phyloP scores from a whole-genome alignment of 1,140 invertebrate species.

The Caenorhabditis tropicalis region DNA sequence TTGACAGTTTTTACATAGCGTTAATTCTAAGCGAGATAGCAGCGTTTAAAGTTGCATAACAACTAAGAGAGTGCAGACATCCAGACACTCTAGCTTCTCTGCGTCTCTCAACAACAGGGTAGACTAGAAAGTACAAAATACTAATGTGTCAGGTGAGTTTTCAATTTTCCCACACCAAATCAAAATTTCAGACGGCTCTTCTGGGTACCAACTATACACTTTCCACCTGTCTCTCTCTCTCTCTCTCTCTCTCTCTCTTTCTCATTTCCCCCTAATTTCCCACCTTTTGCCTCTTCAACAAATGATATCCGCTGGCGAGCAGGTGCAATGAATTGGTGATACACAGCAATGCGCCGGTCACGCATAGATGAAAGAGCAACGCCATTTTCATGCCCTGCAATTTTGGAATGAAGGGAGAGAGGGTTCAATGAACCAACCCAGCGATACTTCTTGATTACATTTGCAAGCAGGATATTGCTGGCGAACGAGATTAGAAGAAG shows the following conservation, averaged over 20 bases:
- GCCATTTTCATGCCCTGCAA: conserved; percentile 37
- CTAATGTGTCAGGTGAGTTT: too few species aligned
- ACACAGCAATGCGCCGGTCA: not conserved
- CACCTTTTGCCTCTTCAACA: conserved; percentile 25
- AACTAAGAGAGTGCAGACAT: too few species aligned
- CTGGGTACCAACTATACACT: too few species aligned
- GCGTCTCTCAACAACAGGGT: too few species aligned
- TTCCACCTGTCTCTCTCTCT: too few species aligned
- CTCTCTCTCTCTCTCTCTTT: not conserved
- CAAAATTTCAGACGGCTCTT: too few species aligned
- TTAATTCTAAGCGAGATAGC: too few species aligned
- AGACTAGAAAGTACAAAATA: too few species aligned
- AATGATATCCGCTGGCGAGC: conserved; percentile 41
- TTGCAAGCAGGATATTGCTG: not conserved
- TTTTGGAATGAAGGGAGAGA: not conserved
- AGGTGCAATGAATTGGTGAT: conserved; percentile 24
- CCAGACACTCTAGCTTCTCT: too few species aligned
- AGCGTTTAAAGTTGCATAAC: too few species aligned
- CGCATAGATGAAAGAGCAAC: conserved; percentile 14
- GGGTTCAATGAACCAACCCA: not conserved
- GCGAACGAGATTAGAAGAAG: not conserved
- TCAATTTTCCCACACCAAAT: too few species aligned
- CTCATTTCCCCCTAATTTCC: not conserved
- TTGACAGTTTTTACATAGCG: too few species aligned
- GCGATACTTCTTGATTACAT: conserved; percentile 35